Percentiles rank a stretch among this genome's conserved stretches.
phyloP scores from a whole-genome alignment of 2,888 invertebrate species.

The Empis stercorea region DNA sequence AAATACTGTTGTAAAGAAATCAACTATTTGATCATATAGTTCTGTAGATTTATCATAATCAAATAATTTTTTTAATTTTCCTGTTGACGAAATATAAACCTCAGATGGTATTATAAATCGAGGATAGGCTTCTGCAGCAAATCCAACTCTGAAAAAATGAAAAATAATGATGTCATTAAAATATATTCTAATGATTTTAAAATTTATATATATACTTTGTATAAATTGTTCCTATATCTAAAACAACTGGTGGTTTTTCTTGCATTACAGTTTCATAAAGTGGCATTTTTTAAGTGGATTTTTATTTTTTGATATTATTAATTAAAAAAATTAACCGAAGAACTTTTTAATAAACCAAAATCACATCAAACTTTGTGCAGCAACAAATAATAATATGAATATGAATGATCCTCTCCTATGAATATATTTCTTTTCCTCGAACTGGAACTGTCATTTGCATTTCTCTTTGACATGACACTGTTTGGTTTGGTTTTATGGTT shows the following conservation, averaged over 20 bases:
- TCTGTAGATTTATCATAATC: slow-evolving; percentile 53
- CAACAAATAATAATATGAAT: too few species aligned
- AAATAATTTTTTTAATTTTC: slow-evolving; percentile 46
- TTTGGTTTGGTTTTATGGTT: too few species aligned
- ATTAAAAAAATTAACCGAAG: too few species aligned
- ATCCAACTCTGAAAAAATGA: slow-evolving; percentile 69
- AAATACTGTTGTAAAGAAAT: slow-evolving; percentile 77
- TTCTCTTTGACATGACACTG: too few species aligned
- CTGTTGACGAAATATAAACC: slow-evolving; percentile 52
- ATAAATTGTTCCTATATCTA: slow-evolving; percentile 83
- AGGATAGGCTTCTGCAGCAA: slow-evolving; percentile 79
- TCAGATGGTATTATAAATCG: slow-evolving; percentile 75
- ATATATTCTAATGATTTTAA: slow-evolving; percentile 18
- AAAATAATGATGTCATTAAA: slow-evolving; percentile 2
- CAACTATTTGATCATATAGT: slow-evolving; percentile 72
- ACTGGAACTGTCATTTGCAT: too few species aligned
- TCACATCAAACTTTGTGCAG: too few species aligned
- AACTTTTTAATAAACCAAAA: too few species aligned
- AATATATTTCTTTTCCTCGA: too few species aligned
- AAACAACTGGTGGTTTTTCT: slow-evolving; percentile 78
- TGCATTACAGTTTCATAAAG: slow-evolving; percentile 71
- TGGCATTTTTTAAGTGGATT: slow-evolving; percentile 45
- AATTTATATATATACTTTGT: slow-evolving; percentile 68
- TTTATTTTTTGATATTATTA: too few species aligned
- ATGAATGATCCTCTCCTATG: too few species aligned